Evolutionary conservation across 2,888 invertebrate genomes (phyloP), one percentile per base, ranked within the genome.

Genomic region (Phlogophora meticulosa): DNA sequence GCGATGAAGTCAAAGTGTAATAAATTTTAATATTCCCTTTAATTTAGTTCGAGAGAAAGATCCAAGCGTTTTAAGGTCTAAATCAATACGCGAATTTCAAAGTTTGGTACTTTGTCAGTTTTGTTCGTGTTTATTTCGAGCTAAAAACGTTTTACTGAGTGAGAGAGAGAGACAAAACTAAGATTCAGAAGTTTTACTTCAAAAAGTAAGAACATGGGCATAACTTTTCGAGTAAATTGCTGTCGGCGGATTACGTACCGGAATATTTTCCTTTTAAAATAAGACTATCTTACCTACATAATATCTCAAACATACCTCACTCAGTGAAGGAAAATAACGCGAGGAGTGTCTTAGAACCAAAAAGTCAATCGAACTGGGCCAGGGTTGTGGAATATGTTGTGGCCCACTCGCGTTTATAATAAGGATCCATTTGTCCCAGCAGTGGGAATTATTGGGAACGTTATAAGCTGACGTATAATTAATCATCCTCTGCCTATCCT

Each of bases 21-120:
- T 73, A 36, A 57, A 53, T 56, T 67, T 46, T 67, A 72, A 76
- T 65, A 80, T 53, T 76, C 17, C 36, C 11, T 56, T 42, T 57
- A 52, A 48, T 61, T 60, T 60, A 65, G 46, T 76, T 60, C 9
- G 24, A n/a, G n/a, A 43, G 62, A 22, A 24, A 43, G 34, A 40
- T 62, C 55, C 52, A 40, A 76, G 24, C 38, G 22, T 53, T 65
- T 57, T 38, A 45, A 43, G 7, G 22, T 17, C 15, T 51, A 38
- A 28, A 57, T 77, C 64, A 52, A 64, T 64, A 40, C 22, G 24
- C 15, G 42, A 20, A 40, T 56, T 62, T 20, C 24, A 36, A 56
- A 59, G 45, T 70, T 61, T 10, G 46, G 40, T 51, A 32, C 34
- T 67, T 17, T 22, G 7, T 17, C 9, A 43, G 13, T 49, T 70